These are phyloP conservation scores for Portevinia maculata DNA, from an alignment of 2,888 invertebrate species.

Conservation along the genomic window DNA sequence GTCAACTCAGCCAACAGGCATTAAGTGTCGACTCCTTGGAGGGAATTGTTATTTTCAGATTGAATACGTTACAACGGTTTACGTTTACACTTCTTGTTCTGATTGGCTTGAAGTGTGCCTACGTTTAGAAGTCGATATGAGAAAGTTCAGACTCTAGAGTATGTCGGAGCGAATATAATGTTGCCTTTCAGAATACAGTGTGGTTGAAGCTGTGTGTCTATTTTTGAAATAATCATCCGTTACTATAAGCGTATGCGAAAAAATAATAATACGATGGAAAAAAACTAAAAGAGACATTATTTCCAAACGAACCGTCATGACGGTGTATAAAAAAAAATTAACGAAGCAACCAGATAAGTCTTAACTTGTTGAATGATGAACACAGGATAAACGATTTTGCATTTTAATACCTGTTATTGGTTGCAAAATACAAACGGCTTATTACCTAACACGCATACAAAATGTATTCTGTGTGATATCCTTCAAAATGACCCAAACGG, in stretches of 20 bases:
- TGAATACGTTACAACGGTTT: conserved; percentile 47
- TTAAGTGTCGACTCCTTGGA: conserved; percentile 57
- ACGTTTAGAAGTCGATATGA: too few relatives aligned
- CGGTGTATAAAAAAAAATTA: conserved; percentile 23
- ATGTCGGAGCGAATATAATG: too few relatives aligned
- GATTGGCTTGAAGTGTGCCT: too few relatives aligned
- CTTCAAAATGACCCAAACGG: conserved; percentile 27
- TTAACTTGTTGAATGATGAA: conserved; percentile 19
- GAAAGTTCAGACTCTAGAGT: too few relatives aligned
- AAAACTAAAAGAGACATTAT: neutral
- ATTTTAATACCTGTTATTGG: conserved; percentile 58
- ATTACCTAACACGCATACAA: conserved; percentile 25
- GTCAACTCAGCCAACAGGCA: conserved; percentile 68
- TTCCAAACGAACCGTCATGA: neutral
- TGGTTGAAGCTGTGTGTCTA: neutral
- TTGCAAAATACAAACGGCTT: conserved; percentile 51
- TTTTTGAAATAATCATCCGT: conserved; percentile 4
- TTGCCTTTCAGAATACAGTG: neutral
- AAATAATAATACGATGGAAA: neutral
- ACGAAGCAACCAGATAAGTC: conserved; percentile 30
- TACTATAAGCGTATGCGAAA: neutral
- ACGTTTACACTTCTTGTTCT: too few relatives aligned
- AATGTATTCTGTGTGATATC: conserved; percentile 33
- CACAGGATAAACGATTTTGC: conserved; percentile 18
- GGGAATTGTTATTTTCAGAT: conserved; percentile 63